A percentile compares a stretch with the other conserved stretches of the same genome.
phyloP scores from a whole-genome alignment of 2,888 invertebrate species.

The Pemphredon lugubris region DNA sequence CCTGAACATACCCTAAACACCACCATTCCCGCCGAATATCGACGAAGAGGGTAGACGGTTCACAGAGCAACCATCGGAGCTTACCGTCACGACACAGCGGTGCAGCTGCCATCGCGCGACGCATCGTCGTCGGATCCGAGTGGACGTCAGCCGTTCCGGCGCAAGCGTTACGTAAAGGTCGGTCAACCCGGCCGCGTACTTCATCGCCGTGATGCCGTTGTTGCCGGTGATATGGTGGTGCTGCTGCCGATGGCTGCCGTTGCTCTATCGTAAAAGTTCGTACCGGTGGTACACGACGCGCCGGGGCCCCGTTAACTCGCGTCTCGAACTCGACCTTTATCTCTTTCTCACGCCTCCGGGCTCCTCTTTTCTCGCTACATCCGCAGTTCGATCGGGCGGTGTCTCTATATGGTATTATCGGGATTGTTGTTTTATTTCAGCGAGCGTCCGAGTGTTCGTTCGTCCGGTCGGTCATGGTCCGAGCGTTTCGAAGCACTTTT shows the following conservation, averaged over 20 bases:
- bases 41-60: neutral
- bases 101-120: slow-evolving; percentile 59
- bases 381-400: too few species aligned
- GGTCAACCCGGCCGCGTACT: slow-evolving; percentile 79
- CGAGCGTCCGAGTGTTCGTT: too few species aligned
- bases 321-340: slow-evolving; percentile 54
- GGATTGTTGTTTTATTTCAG: too few species aligned
- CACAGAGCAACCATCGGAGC: too few species aligned
- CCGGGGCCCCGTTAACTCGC: slow-evolving; percentile 49
- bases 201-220: slow-evolving; percentile 55
- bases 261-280: slow-evolving; percentile 6
- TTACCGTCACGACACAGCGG: too few species aligned
- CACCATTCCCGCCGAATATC: too few species aligned
- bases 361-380: neutral
- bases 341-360: slow-evolving; percentile 43
- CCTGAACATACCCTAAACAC: too few species aligned
- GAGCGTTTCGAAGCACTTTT: too few species aligned
- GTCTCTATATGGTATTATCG: too few species aligned
- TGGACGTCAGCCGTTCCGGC: slow-evolving; percentile 68
- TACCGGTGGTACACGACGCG: neutral
- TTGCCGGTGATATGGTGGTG: slow-evolving; percentile 44
- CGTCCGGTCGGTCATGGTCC: too few species aligned
- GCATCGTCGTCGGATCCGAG: slow-evolving; percentile 62
- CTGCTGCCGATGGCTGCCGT: slow-evolving; percentile 36
- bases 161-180: slow-evolving; percentile 80